Conservation (phyloP, 2,113 vertebrate species). For the Tetraodon nigroviridis region DNA sequence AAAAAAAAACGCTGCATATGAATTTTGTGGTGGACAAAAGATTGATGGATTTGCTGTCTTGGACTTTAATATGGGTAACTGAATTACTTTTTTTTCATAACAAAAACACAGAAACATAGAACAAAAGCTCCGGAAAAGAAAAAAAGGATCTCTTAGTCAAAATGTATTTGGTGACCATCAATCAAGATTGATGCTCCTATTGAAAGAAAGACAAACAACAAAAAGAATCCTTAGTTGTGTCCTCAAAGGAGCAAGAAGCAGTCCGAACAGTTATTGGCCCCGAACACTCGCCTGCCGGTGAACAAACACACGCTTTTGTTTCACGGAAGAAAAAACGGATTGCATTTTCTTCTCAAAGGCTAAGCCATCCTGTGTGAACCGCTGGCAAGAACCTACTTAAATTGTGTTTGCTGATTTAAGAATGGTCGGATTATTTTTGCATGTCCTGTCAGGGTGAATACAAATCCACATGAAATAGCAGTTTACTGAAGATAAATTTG, state of each 20-base stretch:
- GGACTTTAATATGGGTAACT: neutral
- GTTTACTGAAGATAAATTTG: too few species aligned
- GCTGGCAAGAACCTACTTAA: constrained; percentile 31
- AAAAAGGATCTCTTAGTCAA: too few species aligned
- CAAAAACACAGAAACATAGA: too few species aligned
- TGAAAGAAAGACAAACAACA: too few species aligned
- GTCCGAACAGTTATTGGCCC: constrained; percentile 18
- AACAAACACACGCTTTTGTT: constrained; percentile 38
- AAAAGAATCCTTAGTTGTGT: neutral
- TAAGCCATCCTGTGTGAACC: constrained; percentile 21
- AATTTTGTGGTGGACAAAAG: too few species aligned
- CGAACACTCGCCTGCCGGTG: constrained; percentile 17
- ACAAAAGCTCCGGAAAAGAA: too few species aligned
- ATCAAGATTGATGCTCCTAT: neutral
- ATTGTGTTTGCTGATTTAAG: constrained; percentile 24
- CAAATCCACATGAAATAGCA: neutral
- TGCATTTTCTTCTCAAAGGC: constrained; percentile 45
- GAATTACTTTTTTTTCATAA: too few species aligned
- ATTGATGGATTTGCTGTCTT: neutral
- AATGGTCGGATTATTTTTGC: constrained; percentile 35
- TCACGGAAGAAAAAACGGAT: constrained; percentile 44
- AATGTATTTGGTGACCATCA: neutral
- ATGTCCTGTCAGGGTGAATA: neutral
- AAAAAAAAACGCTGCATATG: neutral
- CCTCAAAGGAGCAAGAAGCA: constrained; percentile 20